Evolutionary conservation across 2,888 invertebrate genomes (phyloP).

Genomic region (Eupithecia inturbata): DNA sequence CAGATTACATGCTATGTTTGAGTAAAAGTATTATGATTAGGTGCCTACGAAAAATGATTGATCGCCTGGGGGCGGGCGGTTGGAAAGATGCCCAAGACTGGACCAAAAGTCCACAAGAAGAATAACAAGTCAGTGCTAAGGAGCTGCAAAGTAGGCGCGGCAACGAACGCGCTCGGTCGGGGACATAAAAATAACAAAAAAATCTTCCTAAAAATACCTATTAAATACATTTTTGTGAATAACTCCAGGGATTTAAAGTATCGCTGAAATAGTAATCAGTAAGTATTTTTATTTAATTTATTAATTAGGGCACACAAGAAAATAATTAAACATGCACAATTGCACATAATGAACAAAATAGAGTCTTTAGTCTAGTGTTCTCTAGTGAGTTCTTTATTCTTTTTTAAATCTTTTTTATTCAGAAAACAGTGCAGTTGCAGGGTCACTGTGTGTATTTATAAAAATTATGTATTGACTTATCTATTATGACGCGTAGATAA

Average conservation of each 20-base stretch:
- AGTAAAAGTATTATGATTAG: neutral
- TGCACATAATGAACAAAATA: neutral
- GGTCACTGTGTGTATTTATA: too few species aligned
- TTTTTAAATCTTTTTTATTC: too few species aligned
- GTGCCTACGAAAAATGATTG: neutral
- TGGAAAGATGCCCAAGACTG: slow-evolving; percentile 27
- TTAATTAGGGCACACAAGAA: neutral
- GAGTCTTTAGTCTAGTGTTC: too few species aligned
- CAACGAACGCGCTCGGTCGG: slow-evolving; percentile 6
- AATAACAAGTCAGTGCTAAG: neutral
- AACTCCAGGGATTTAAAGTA: neutral
- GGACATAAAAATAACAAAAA: neutral
- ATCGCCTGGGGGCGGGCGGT: slow-evolving; percentile 21
- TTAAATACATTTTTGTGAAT: neutral
- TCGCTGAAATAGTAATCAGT: neutral
- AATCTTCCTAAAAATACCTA: neutral
- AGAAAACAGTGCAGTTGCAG: too few species aligned
- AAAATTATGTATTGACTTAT: too few species aligned
- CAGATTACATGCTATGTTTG: too few species aligned
- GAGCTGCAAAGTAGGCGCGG: slow-evolving; percentile 19
- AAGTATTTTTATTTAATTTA: neutral
- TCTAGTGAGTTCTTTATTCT: too few species aligned
- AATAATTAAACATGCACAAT: neutral
- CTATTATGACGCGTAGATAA: too few species aligned
- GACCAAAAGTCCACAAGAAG: slow-evolving; percentile 4